Evolutionary conservation across 2,797 vertebrate species (phyloP), one percentile per base, ranked within the genome.

Genomic region (Chanos chanos): DNA sequence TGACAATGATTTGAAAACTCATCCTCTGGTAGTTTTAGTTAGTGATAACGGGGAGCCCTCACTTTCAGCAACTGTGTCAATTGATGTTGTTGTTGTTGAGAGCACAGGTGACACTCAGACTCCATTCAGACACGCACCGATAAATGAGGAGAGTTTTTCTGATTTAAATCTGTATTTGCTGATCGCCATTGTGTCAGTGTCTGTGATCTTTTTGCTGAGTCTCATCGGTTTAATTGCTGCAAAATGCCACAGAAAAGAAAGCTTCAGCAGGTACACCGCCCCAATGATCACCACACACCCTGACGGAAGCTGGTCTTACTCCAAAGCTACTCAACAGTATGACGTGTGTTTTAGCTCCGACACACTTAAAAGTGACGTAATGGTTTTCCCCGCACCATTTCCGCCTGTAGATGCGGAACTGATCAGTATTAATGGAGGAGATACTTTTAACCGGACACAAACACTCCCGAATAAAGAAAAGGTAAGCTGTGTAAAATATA

Each of bases 111-210:
- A 83, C 78, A 81, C 88, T 43, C 74, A 91, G 64, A 91, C 90
- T 27, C 87, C 87, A 56, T 87, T 83, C 59, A 88, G 85, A 74
- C 84, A 88, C 60, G 83, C 86, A 4, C 27, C 89, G 4, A 81
- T 76, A 69, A 75, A 80, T 57, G 74, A 79, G 40, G 82, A 82
- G 4, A 73, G 44, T 60, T 82, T 82, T 58, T 81, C 92, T 28
- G 87, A 90, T 74, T 83, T 91, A 24, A 91, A 92, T 21, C 76
- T 93, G 68, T 93, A 94, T 83, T 85, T 94, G 74, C 91, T 94
- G 64, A 91, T 94, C 12, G 87, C 88, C 53, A 84, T 93, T 73
- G 86, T 88, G 36, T 84, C 88, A 49, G 81, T 94, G 66, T 92
- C 91, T 54, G 88, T 91, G 18, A 84, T 94, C 80, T 94, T 94